A percentile compares a stretch with the other conserved stretches of the same genome.
phyloP scores from a whole-genome alignment of 2,888 invertebrate genomes.

The Plebejus anna region DNA sequence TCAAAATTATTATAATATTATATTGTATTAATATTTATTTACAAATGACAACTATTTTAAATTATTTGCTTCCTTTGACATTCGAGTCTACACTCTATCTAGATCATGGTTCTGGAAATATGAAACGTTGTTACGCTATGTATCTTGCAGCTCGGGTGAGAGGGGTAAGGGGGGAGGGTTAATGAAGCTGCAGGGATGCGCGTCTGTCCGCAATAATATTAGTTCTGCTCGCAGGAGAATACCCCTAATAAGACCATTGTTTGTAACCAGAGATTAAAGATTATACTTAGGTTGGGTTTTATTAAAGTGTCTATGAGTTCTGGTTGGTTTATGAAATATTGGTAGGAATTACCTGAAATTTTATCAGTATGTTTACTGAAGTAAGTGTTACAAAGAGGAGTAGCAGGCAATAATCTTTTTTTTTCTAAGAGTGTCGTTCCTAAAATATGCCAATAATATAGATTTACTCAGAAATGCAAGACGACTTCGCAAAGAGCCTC shows the following conservation, averaged over 20 bases:
- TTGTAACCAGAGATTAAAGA: conserved; percentile 7
- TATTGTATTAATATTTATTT: too few relatives aligned
- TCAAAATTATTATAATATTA: too few relatives aligned
- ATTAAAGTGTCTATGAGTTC: background rate
- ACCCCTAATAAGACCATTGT: conserved; percentile 15
- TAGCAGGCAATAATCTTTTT: background rate
- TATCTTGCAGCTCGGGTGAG: conserved; percentile 39
- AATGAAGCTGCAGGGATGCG: conserved; percentile 69
- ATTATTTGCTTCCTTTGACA: too few relatives aligned
- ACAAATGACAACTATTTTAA: too few relatives aligned
- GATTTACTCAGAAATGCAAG: background rate
- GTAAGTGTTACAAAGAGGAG: background rate
- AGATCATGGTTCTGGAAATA: conserved; percentile 42
- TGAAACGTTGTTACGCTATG: conserved; percentile 32
- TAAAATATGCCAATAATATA: too few relatives aligned
- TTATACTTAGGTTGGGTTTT: background rate
- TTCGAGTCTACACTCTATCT: conserved; percentile 28
- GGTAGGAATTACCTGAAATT: background rate
- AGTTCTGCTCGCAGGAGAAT: conserved; percentile 51
- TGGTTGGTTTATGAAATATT: background rate
- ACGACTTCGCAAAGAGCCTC: background rate
- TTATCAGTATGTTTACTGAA: background rate
- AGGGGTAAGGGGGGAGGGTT: conserved; percentile 47
- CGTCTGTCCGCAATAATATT: conserved; percentile 60
- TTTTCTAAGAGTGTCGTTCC: too few relatives aligned